Conservation (phyloP, 53 echinoderm and acorn worm genomes). For the Astropecten irregularis region DNA sequence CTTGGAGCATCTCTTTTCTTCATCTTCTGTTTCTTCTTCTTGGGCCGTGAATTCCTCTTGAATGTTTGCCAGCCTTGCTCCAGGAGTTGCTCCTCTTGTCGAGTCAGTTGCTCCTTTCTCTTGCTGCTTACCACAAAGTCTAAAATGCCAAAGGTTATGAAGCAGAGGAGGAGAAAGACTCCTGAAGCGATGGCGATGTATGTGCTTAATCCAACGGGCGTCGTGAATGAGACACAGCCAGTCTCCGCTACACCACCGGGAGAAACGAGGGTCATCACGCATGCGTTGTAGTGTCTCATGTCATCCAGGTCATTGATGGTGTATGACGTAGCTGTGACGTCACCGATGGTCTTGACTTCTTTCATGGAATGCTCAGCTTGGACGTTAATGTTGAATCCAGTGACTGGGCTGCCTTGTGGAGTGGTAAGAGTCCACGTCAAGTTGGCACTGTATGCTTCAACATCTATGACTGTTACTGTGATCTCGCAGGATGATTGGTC, state of each 20-base stretch:
- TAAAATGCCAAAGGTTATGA: conserved; percentile 20
- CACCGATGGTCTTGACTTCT: not conserved
- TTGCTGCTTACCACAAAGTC: conserved; percentile 11
- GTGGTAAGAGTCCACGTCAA: not conserved
- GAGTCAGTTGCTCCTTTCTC: not conserved
- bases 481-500: not conserved
- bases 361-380: not conserved
- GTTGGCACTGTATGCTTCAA: conserved; percentile 25
- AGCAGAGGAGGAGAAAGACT: conserved; percentile 26
- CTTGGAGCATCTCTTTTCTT: not conserved
- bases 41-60: conserved; percentile 12
- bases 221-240: conserved; percentile 4
- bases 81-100: not conserved
- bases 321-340: not conserved
- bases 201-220: conserved; percentile 4
- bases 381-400: not conserved
- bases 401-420: not conserved
- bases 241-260: not conserved
- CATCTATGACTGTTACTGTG: not conserved
- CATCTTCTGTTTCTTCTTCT: conserved; percentile 15
- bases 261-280: conserved; percentile 9
- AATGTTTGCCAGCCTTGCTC: conserved; percentile 33
- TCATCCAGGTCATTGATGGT: conserved; percentile 7
- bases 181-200: conserved; percentile 24
- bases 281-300: conserved; percentile 32